Evolutionary conservation across 2,113 vertebrate species (phyloP).

Genomic region (Crypturellus undulatus): DNA sequence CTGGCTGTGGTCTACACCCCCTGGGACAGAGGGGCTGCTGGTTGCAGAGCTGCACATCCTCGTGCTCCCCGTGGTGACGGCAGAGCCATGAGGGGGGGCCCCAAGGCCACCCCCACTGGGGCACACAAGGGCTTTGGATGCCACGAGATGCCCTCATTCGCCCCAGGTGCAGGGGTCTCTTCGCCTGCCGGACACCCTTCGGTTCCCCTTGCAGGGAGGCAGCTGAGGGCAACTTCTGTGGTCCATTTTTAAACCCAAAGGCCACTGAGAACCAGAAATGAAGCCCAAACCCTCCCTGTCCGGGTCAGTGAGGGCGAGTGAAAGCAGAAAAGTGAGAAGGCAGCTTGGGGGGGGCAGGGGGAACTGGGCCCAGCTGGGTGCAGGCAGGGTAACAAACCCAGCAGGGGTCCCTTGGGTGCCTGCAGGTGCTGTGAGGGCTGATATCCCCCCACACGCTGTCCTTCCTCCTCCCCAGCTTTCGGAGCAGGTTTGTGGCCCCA

Average conservation of each 20-base stretch:
- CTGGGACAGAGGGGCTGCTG: too few relatives aligned
- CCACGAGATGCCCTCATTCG: not conserved
- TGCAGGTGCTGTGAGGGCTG: not conserved
- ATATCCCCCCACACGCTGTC: too few relatives aligned
- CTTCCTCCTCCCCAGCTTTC: not conserved
- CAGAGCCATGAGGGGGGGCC: not conserved
- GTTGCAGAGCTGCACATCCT: too few relatives aligned
- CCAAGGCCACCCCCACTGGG: not conserved
- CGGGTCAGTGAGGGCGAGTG: not conserved
- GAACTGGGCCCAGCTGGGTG: not conserved
- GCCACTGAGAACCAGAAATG: not conserved
- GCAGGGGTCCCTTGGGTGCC: not conserved
- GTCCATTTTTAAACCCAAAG: not conserved
- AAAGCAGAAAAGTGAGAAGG: not conserved
- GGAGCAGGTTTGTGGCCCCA: too few relatives aligned
- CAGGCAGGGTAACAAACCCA: not conserved
- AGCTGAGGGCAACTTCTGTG: not conserved
- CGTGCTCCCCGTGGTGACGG: not conserved
- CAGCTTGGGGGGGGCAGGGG: not conserved
- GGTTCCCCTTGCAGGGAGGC: too few relatives aligned
- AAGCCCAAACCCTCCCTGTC: not conserved
- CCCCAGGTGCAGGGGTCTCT: too few relatives aligned
- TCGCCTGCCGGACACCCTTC: not conserved
- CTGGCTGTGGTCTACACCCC: too few relatives aligned
- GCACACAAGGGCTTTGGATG: not conserved